A percentile compares a stretch with the other conserved stretches of the same genome.
These are phyloP conservation scores for Campylomormyrus numenius DNA, from an alignment of 2,113 vertebrate species.

Conservation along the genomic window DNA sequence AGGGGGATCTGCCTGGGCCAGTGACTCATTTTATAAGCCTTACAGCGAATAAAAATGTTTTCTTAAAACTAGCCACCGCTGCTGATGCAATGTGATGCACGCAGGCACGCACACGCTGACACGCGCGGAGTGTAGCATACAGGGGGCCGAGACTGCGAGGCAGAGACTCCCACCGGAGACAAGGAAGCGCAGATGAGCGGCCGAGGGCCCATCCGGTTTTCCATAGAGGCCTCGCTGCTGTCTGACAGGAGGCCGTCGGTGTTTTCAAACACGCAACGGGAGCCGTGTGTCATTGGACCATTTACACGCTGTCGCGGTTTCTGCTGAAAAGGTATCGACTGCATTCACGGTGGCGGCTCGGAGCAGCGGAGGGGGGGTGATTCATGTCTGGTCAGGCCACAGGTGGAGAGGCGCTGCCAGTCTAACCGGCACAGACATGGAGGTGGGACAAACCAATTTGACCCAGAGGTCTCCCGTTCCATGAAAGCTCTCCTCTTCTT, in stretches of 20 bases:
- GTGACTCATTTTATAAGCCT: neutral
- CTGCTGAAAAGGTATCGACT: neutral
- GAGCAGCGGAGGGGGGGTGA: neutral
- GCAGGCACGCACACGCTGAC: neutral
- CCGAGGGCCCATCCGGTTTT: neutral
- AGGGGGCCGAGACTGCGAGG: neutral
- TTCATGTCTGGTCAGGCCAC: neutral
- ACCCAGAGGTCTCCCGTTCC: neutral
- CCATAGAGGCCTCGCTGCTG: neutral
- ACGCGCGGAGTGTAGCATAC: neutral
- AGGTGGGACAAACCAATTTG: neutral
- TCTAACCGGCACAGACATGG: neutral
- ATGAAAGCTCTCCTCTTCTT: neutral
- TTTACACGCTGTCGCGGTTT: neutral
- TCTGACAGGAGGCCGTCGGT: neutral
- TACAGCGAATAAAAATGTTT: neutral
- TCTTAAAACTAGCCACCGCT: neutral
- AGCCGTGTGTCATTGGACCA: neutral
- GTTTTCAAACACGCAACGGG: neutral
- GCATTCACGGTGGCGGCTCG: neutral
- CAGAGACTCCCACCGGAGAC: neutral
- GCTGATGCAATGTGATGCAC: neutral
- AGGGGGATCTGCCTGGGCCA: neutral
- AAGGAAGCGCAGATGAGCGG: neutral
- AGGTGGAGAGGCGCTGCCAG: neutral